Evolutionary conservation across 2,113 vertebrate species (phyloP), one percentile per base, ranked within the genome.

Genomic region (Pterophyllum scalare): DNA sequence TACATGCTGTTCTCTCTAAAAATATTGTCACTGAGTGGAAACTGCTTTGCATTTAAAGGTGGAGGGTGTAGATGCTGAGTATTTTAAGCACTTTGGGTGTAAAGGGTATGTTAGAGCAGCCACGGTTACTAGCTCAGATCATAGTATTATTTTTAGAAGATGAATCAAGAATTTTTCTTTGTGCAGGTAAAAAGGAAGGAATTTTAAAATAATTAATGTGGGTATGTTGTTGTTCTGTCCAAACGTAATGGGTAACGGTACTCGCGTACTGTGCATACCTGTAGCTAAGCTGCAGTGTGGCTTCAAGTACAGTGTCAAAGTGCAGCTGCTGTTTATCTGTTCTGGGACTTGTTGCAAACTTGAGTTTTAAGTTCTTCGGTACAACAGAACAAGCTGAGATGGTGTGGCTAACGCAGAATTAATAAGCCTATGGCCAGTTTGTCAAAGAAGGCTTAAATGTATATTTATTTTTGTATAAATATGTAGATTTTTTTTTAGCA

Each of bases 381-480:
- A 6, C 65, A 52, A 12, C 43, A 52, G 17, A 28, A 72, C 17
- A 31, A 33, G 24, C 46, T 31, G 20, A 52, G 19, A 9, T 54
- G 43, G 38, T 31, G 49, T 38, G 56, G 24, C 40, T 54, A 8
- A 59, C 12, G 22, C n/a, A 5, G 5, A 40, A 77, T 57, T 2
- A 31, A 59, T 35, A 54, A 33, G 24, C 38, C 1, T 22, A 17
- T 19, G 54, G 72, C 80, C 26, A 56, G 75, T 78, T 59, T 84
- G 33, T 82, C 57, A 7, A 3, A 22, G 17, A 20, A 40, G 43
- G 10, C 28, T 12, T 83, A 33, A 62, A 75, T 31, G 20, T 85
- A 76, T 85, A 84, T 84, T 82, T 83, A 5, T 86, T 79, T 81
- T 59, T 33, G 52, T 26, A 15, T 40, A n/a, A 75, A 46, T 62